Percentiles rank a stretch among this genome's conserved stretches.
Evolutionary conservation across 2,797 vertebrate species (phyloP).

Genomic region (Lutjanus campechanus): DNA sequence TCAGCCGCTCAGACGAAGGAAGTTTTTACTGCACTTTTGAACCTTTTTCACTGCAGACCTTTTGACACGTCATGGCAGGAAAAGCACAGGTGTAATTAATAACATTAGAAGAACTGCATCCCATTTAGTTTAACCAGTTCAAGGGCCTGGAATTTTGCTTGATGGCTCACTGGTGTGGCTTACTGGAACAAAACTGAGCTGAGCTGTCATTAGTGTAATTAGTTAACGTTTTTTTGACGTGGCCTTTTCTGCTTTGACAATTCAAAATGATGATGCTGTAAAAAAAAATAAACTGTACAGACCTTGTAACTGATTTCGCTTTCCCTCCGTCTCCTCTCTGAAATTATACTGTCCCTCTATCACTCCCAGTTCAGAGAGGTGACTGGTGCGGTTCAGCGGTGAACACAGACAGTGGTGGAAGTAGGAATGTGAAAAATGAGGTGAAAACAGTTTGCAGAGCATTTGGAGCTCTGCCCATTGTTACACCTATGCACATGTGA

Average conservation of each 20-base stretch:
- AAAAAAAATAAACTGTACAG: background rate
- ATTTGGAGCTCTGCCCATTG: conserved; percentile 43
- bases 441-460: conserved; percentile 33
- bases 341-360: background rate
- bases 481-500: conserved; percentile 57
- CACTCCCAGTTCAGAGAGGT: conserved; percentile 10
- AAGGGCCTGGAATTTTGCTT: background rate
- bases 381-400: conserved; percentile 2
- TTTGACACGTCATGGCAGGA: background rate
- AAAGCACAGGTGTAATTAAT: background rate
- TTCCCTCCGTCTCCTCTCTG: background rate
- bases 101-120: conserved; percentile 9
- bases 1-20: no score
- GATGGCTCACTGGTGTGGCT: background rate
- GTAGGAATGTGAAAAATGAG: conserved; percentile 44
- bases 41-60: no score
- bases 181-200: conserved; percentile 12
- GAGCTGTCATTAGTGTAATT: background rate
- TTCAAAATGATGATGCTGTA: conserved; percentile 1
- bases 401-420: conserved; percentile 18
- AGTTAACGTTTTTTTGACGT: background rate
- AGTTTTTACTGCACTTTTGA: no score
- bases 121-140: conserved; percentile 2
- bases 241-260: background rate
- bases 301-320: background rate